These are phyloP conservation scores for Poecilia velifera DNA, from an alignment of 2,797 vertebrate genomes.

Conservation along the genomic window DNA sequence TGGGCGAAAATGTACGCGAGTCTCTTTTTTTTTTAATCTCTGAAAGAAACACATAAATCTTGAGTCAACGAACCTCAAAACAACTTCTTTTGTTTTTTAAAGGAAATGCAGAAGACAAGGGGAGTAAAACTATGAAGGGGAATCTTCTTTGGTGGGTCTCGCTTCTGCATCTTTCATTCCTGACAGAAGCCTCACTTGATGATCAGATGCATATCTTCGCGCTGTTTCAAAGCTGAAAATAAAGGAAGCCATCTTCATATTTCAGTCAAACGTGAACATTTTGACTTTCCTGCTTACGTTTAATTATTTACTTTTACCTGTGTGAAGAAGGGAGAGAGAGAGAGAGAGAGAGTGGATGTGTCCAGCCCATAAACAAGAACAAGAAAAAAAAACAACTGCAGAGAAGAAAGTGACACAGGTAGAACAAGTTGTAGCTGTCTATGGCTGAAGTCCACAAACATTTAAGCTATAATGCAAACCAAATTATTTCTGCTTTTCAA, in stretches of 20 bases:
- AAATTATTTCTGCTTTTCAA: not conserved
- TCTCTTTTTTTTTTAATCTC: constrained; percentile 20
- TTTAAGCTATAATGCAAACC: not conserved
- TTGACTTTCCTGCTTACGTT: not conserved
- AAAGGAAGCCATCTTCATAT: not conserved
- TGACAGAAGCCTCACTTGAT: constrained; percentile 16
- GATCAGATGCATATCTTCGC: not conserved
- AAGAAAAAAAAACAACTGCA: not conserved
- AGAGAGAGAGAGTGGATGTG: not conserved
- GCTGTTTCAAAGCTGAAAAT: constrained; percentile 1
- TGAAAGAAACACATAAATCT: not conserved
- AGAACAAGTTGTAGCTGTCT: not conserved
- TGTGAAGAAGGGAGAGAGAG: not conserved
- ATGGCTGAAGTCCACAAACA: not conserved
- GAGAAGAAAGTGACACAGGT: not conserved
- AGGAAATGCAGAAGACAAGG: constrained; percentile 6
- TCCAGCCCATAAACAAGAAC: not conserved
- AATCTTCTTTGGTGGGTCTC: constrained; percentile 8
- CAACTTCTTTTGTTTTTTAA: not conserved
- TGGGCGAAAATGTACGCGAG: not conserved
- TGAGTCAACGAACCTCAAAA: constrained; percentile 13
- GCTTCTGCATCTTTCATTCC: constrained; percentile 6
- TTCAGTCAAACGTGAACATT: not conserved
- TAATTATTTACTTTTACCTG: not conserved
- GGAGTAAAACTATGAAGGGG: not conserved